These are phyloP conservation scores for Molanna angustata DNA, from an alignment of 2,888 invertebrate genomes.

Conservation along the genomic window DNA sequence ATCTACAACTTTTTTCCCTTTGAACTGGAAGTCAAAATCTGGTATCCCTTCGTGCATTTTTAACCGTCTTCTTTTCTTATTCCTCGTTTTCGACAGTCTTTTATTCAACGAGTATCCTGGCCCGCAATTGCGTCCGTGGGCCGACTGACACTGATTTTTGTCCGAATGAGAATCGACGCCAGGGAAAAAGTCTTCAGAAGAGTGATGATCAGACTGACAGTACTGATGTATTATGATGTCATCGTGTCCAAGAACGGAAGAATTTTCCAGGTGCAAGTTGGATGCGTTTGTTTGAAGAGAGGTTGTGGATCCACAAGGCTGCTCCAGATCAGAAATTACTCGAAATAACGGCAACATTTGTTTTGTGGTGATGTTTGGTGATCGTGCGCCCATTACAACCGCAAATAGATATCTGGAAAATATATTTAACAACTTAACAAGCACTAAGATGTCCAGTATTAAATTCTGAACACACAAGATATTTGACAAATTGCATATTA, in stretches of 20 bases:
- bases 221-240: conserved; percentile 21
- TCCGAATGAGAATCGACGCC: no score
- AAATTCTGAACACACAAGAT: no score
- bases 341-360: conserved; percentile 31
- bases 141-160: no score
- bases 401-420: no score
- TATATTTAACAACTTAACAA: no score
- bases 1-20: conserved; percentile 10
- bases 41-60: conserved; percentile 16
- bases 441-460: no score
- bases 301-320: conserved; percentile 16
- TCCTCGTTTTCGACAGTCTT: conserved; percentile 16
- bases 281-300: conserved; percentile 24
- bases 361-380: conserved; percentile 26
- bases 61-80: conserved; percentile 25
- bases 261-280: conserved; percentile 20
- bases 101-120: no score
- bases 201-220: conserved; percentile 10
- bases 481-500: no score
- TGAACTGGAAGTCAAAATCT: conserved; percentile 10
- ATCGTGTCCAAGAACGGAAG: conserved; percentile 13
- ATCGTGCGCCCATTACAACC: conserved; percentile 27
- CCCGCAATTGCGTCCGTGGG: no score
- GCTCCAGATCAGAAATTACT: conserved; percentile 30
- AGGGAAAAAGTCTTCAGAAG: conserved; percentile 9